Percentiles rank a stretch among this genome's conserved stretches.
Conservation (phyloP, 2,888 invertebrate genomes). For the Fragum whitleyi region DNA sequence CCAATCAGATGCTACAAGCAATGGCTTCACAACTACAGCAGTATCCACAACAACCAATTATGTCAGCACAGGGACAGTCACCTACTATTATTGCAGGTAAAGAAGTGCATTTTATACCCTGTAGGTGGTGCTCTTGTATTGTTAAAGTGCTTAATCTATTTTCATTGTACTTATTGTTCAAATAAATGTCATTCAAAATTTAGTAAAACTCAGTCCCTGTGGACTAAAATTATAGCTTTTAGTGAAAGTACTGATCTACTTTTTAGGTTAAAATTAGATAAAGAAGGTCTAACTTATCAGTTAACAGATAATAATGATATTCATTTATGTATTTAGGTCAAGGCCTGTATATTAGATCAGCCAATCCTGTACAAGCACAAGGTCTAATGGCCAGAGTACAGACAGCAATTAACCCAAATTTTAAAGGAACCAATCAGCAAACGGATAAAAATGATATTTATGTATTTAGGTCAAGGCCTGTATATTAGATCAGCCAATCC, state of each 20-base stretch:
- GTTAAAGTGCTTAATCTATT: no score
- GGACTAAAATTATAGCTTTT: no score
- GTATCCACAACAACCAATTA: slow-evolving; percentile 78
- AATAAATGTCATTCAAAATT: no score
- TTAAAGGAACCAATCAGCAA: slow-evolving; percentile 62
- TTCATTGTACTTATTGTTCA: no score
- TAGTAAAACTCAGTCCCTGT: no score
- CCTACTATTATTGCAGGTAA: slow-evolving; percentile 72
- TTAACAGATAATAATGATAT: no score
- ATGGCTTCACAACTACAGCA: slow-evolving; percentile 78
- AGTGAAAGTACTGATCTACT: no score
- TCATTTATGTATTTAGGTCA: slow-evolving; percentile 70
- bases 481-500: slow-evolving; percentile 80
- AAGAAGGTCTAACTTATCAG: no score
- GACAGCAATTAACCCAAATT: slow-evolving; percentile 61
- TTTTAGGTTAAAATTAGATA: no score
- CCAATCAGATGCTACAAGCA: slow-evolving; percentile 81
- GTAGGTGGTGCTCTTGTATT: no score
- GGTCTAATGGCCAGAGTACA: slow-evolving; percentile 61
- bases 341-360: slow-evolving; percentile 80
- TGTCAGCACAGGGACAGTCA: slow-evolving; percentile 76
- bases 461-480: slow-evolving; percentile 76
- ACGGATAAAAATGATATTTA: slow-evolving; percentile 29
- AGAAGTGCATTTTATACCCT: no score
- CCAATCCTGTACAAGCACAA: slow-evolving; percentile 74